phyloP scores from a whole-genome alignment of 2,888 invertebrate species.

The Helobdella robusta region DNA sequence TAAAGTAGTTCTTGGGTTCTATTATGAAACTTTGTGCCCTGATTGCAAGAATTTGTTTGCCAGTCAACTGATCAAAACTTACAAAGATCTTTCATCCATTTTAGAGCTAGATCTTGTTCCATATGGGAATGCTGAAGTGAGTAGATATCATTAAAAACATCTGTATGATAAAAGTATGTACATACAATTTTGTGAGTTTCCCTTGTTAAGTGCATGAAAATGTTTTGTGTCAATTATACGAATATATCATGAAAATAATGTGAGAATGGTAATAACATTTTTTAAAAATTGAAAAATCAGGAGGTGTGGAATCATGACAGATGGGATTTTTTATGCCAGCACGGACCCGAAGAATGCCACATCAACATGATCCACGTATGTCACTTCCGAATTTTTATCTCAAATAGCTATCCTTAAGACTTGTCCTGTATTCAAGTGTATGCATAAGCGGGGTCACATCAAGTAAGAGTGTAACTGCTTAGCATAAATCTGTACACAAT shows the following conservation, averaged over 20 bases:
- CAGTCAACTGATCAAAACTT: conserved; percentile 39
- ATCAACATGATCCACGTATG: conserved; percentile 46
- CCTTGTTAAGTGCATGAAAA: too few relatives aligned
- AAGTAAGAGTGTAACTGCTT: too few relatives aligned
- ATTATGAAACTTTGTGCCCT: conserved; percentile 47
- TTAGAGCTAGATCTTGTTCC: conserved; percentile 45
- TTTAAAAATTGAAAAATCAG: conserved; percentile 33
- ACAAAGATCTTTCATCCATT: conserved; percentile 37
- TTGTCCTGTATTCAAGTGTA: too few relatives aligned
- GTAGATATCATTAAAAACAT: conserved; percentile 15
- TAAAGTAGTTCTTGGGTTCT: conserved; percentile 42
- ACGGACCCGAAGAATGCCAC: conserved; percentile 45
- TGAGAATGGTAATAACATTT: background rate
- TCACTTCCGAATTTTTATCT: too few relatives aligned
- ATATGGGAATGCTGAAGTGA: conserved; percentile 46
- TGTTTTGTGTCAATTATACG: background rate
- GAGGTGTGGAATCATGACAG: conserved; percentile 36
- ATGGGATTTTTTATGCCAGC: conserved; percentile 46
- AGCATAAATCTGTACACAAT: too few relatives aligned
- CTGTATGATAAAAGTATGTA: background rate
- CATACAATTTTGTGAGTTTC: background rate
- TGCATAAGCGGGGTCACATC: too few relatives aligned
- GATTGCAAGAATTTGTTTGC: conserved; percentile 42
- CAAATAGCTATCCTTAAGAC: too few relatives aligned
- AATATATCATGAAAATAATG: background rate